Evolutionary conservation across 2,113 vertebrate species (phyloP).

Genomic region (Ailurus styani): DNA sequence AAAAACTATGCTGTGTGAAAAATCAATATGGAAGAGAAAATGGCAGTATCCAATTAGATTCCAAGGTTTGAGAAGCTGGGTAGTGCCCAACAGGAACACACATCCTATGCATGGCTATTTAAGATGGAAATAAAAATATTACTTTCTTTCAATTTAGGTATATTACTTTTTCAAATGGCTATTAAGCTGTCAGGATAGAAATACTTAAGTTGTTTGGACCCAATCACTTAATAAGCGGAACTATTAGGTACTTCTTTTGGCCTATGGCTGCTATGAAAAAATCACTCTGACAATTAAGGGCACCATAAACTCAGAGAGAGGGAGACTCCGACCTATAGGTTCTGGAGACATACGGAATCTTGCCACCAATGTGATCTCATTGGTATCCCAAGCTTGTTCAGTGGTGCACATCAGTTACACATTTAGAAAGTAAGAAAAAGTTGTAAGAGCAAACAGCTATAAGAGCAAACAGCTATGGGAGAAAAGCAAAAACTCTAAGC

Average conservation of each 20-base stretch:
- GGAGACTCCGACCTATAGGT: background rate
- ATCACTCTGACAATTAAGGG: background rate
- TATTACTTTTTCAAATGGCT: background rate
- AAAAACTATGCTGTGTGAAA: background rate
- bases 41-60: background rate
- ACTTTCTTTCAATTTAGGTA: background rate
- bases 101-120: background rate
- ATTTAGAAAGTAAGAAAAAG: slow-evolving; percentile 10
- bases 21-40: background rate
- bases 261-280: background rate
- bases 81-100: background rate
- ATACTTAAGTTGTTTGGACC: background rate
- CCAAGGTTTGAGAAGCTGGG: background rate
- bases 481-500: background rate
- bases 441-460: background rate
- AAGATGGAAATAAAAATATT: slow-evolving; percentile 15
- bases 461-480: background rate
- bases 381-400: background rate
- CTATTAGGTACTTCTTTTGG: slow-evolving; percentile 18
- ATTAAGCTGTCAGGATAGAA: background rate
- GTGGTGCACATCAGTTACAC: background rate
- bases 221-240: slow-evolving; percentile 13
- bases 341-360: background rate
- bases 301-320: background rate
- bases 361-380: background rate